These are phyloP conservation scores for Helicoverpa assulta DNA, from an alignment of 2,888 invertebrate species.

Conservation along the genomic window DNA sequence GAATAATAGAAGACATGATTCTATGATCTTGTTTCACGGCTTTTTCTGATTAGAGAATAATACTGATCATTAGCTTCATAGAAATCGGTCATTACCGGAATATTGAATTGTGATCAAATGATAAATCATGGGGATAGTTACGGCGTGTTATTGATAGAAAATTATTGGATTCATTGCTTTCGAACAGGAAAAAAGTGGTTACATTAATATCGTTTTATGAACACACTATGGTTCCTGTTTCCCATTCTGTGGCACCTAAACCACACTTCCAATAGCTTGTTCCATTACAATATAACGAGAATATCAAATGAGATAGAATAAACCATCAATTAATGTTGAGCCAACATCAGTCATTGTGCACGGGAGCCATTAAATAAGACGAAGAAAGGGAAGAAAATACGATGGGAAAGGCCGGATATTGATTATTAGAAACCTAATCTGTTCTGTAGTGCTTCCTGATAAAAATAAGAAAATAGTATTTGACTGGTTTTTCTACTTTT, in stretches of 20 bases:
- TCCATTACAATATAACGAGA: slow-evolving; percentile 6
- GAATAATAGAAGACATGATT: slow-evolving; percentile 45
- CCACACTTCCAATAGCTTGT: slow-evolving; percentile 12
- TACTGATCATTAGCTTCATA: slow-evolving; percentile 43
- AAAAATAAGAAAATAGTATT: slow-evolving; percentile 5
- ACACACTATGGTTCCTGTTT: neutral
- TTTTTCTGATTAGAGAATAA: slow-evolving; percentile 26
- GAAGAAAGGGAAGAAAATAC: slow-evolving; percentile 46
- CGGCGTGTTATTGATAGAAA: slow-evolving; percentile 21
- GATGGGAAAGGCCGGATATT: slow-evolving; percentile 44
- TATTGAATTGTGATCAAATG: slow-evolving; percentile 41
- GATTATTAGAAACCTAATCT: slow-evolving; percentile 45
- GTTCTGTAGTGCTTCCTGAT: slow-evolving; percentile 18
- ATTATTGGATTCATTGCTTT: slow-evolving; percentile 1
- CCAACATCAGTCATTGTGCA: slow-evolving; percentile 46
- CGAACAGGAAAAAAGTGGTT: slow-evolving; percentile 13
- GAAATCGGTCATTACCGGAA: slow-evolving; percentile 36
- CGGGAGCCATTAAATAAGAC: slow-evolving; percentile 47
- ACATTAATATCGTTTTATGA: neutral
- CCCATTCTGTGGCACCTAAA: neutral
- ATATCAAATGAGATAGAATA: slow-evolving; percentile 25
- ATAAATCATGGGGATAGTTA: slow-evolving; percentile 26
- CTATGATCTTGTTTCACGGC: slow-evolving; percentile 30
- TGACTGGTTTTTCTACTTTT: neutral
- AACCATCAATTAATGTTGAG: slow-evolving; percentile 44